Evolutionary conservation across 2,797 vertebrate genomes (phyloP), one percentile per base, ranked within the genome.

Genomic region (Cuniculus paca): DNA sequence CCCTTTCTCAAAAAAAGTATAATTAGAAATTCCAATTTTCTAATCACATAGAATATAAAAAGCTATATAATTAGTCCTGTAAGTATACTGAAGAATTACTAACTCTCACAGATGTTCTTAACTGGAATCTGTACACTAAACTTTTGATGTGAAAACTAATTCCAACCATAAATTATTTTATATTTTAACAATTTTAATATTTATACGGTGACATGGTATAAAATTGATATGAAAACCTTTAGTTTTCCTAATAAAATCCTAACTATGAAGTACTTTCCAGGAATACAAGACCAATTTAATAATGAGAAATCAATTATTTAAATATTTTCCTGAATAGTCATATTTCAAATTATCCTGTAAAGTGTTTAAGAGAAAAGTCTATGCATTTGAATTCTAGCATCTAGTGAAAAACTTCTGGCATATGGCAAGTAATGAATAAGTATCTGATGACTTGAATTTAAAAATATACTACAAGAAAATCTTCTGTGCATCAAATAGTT

Each of bases 111-210:
- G 31, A 72, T 48, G 4, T 75, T 85, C 13, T 75, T 96, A 70
- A 74, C 75, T 87, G 80, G 31, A 96, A 94, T 97, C 3, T 80
- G 77, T 77, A 87, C 72, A 96, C 13, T 45, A 80, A 56, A n/a
- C n/a, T 90, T 93, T 91, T 70, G 36, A 95, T 78, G 14, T 56
- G 54, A 94, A 95, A 93, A 68, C 16, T 75, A 83, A 96, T 85
- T 95, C 63, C 20, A 74, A 83, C 36, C 90, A 11, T 54, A 88
- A 94, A 70, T 88, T 3, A 93, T 85, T 92, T 94, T 88, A 63
- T 13, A 75, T 91, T 93, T 89, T 91, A 83, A 61, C 39, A 70
- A 94, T 96, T 90, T 94, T 60, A 36, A 91, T 82, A 89, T 95
- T 81, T 24, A 90, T n/a, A 88, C 42, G 81, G 68, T 94, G 50